Base-by-base conservation (phyloP, 1,140 invertebrate genomes). In the Penaeus japonicus region DNA sequence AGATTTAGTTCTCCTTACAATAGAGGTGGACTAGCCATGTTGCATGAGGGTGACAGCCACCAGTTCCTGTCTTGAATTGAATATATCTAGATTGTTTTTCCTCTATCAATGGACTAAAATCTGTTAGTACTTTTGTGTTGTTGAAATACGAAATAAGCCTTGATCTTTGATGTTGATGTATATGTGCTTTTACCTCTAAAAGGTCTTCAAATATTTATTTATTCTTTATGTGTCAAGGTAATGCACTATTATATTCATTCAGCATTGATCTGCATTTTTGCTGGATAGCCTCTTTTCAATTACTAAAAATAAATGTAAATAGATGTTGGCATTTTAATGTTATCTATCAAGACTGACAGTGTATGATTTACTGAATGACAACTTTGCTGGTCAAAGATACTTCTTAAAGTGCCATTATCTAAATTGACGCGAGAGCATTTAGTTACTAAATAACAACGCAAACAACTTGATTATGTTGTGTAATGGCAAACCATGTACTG, bases 11-110 rank as follows among this genome's bases (percentile, higher is more conserved):
- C 65, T 79, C 65, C 78, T 54, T 82, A 32, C n/a, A 62, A 54
- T 83, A 32, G 27, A 82, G 85, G 59, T 53, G 78, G 47, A 47
- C 62, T 32, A 81, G 39, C 35, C 78, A 65, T 87, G 59, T 30
- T 83, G 86, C 73, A 65, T 84, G 70, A 84, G 86, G 86, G 80
- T 82, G 86, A 88, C 86, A 88, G 79, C 86, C 80, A 77, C 30
- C 80, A 88, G 86, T 88, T 75, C 70, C 57, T 88, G 80, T 83
- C 86, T 73, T 83, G 27, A 47, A 88, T 57, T 17, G 57, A 83
- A 78, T 39, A 78, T 53, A 22, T 32, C 12, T 47, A 80, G 55
- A 54, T 77, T 55, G 32, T 73, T 39, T 27, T 32, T 30, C 30
- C 53, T 73, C 30, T 57, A 12, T 77, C 47, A 57, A 47, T 62